A percentile compares a stretch with the other conserved stretches of the same genome.
Evolutionary conservation across 2,888 invertebrate genomes (phyloP).

Genomic region (Drepana falcataria): DNA sequence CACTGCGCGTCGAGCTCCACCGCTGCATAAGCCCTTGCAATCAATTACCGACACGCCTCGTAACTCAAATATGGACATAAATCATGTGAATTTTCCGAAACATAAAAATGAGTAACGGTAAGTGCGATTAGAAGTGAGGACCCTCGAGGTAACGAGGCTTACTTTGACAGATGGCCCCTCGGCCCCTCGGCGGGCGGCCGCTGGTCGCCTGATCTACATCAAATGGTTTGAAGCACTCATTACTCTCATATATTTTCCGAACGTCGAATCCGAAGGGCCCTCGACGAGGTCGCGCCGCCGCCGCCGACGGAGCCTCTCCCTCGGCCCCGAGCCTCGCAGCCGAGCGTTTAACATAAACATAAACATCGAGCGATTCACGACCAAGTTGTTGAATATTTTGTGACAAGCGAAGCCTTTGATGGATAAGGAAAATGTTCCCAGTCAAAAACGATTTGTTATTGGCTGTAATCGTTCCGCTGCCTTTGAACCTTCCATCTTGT

Average conservation of each 20-base stretch:
- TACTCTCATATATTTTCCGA: neutral
- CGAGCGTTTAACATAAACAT: neutral
- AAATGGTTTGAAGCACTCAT: neutral
- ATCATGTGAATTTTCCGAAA: conserved; percentile 26
- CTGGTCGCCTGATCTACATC: neutral
- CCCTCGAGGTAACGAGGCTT: conserved; percentile 47
- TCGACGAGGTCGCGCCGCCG: neutral
- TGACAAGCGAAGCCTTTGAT: conserved; percentile 26
- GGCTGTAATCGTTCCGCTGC: conserved; percentile 26
- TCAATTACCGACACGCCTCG: conserved; percentile 4
- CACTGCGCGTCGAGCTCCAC: neutral
- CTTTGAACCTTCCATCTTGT: conserved; percentile 28
- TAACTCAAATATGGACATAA: conserved; percentile 4
- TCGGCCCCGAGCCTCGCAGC: no score
- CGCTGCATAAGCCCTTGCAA: neutral
- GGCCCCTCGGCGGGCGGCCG: conserved; percentile 3
- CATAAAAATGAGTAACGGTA: conserved; percentile 28
- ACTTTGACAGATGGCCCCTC: conserved; percentile 43
- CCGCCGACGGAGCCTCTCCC: no score
- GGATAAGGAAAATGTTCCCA: conserved; percentile 22
- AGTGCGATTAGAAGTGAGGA: conserved; percentile 45
- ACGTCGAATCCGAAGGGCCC: neutral
- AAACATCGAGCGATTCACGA: conserved; percentile 10
- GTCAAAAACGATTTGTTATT: conserved; percentile 32
- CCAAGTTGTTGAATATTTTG: conserved; percentile 13